Base-by-base conservation (phyloP, 1,140 invertebrate genomes). In the Popillia japonica region DNA sequence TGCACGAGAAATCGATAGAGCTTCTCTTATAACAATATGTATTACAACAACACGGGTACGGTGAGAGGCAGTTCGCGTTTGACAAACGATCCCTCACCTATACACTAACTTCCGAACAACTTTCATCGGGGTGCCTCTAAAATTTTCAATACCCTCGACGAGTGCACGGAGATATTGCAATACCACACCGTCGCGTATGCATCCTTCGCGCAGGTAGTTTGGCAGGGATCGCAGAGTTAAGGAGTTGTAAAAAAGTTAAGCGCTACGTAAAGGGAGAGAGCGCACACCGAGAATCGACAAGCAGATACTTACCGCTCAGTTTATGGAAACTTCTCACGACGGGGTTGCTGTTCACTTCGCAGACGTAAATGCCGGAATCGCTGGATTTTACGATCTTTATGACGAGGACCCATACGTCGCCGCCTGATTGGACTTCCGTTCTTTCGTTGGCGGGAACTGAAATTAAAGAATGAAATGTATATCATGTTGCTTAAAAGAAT, bases 391-490 rank as follows among this genome's bases (percentile, higher is more conserved):
- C 90, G 27, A 89, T 87, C 82, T 92, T 92, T 82, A 96, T 94
- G 55, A 93, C 90, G n/a, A 96, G 88, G 34, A 95, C 93, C 94
- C 94, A 96, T 11, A 95, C 93, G 83, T 95, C 93, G 1, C 93
- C 93, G 14, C 92, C 92, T 89, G 90, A 88, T 0, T 89, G 90
- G 83, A 88, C 86, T 80, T 89, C 79, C 2, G 86, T 84, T 75
- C 87, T 86, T 72, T 90, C 87, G 23, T 86, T 87, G 86, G 83
- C 41, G 78, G 82, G 75, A 55, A 72, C 78, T 81, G 80, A 55
- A 83, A 80, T 80, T 6, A 44, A 75, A 48, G 6, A 23, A 75
- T 20, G 44, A 9, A 73, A 27, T n/a, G n/a, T n/a, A n/a, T n/a
- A n/a, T n/a, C n/a, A n/a, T n/a, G n/a, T n/a, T n/a, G n/a, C n/a